Evolutionary conservation across 2,888 invertebrate genomes (phyloP).

Genomic region (Punctoribates punctum): DNA sequence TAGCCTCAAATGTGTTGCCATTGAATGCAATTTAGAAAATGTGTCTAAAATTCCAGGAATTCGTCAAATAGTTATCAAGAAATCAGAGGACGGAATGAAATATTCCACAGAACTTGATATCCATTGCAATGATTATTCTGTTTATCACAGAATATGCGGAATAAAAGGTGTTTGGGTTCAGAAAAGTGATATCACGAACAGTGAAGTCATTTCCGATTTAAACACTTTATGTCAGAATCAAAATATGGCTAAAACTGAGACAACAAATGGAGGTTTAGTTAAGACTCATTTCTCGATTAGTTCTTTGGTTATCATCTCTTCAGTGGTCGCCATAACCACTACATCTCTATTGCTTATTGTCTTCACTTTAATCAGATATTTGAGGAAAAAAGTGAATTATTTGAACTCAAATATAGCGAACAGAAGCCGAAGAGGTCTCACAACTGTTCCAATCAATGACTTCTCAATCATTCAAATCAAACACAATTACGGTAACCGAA

Average conservation of each 20-base stretch:
- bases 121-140: background rate
- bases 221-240: conserved; percentile 23
- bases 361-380: background rate
- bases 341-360: background rate
- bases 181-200: conserved; percentile 42
- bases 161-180: conserved; percentile 8
- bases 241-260: background rate
- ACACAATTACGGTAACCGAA: background rate
- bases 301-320: background rate
- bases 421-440: background rate
- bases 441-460: background rate
- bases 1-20: background rate
- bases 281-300: background rate
- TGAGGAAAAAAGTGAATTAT: background rate
- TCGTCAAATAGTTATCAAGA: background rate
- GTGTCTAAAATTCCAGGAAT: background rate
- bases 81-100: too few species aligned
- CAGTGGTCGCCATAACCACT: background rate
- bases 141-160: conserved; percentile 1
- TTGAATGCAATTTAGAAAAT: background rate
- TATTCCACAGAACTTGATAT: background rate
- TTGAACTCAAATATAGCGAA: background rate
- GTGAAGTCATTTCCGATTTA: conserved; percentile 36
- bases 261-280: background rate
- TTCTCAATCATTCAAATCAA: conserved; percentile 7